Base-by-base conservation (phyloP, 2,113 vertebrate genomes). In the Microtus ochrogaster region DNA sequence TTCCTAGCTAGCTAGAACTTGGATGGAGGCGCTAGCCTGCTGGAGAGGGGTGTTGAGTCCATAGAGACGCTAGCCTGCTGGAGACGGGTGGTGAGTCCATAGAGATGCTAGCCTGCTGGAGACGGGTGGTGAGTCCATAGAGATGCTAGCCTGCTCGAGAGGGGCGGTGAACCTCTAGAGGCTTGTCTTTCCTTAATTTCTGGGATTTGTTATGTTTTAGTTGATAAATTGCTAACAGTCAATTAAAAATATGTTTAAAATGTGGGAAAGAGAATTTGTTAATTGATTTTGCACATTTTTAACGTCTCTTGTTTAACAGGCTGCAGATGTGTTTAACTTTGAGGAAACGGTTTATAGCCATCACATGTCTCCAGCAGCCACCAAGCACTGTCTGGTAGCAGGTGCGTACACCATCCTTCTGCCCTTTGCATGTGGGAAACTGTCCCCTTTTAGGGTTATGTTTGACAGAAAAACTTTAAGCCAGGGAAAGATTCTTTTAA, bases 351-450 rank as follows among this genome's bases (percentile, higher is more conserved):
- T 99, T 95, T 99, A 99, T 97, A 99, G 99, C 97, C 99, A 99
- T 98, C 99, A 99, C 95, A 99, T 99, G 98, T 99, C 99, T 97
- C 99, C 99, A 92, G 94, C 99, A 65, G 99, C 99, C 96, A 99
- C 98, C 95, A 99, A 99, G 83, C 99, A 99, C 98, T 99, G 99
- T 97, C 99, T 99, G 94, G 98, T 99, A 98, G 99, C 99, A 99
- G 99, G 99, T 99, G 97, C 87, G 98, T 97, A 47, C 70, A 5
- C 55, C 1, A 77, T 30, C 95, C 91, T 92, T 89, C 92, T 95
- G 44, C 73, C 68, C 63, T 93, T 72, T 81, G 73, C 47, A 1
- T 86, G 26, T 39, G 44, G 78, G 61, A 13, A 24, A 0, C 0
- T 63, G 22, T 95, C 8, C 17, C 85, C 97, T 93, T 90, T 92